Base-by-base conservation (phyloP, 2,113 vertebrate genomes). In the Saccopteryx bilineata region DNA sequence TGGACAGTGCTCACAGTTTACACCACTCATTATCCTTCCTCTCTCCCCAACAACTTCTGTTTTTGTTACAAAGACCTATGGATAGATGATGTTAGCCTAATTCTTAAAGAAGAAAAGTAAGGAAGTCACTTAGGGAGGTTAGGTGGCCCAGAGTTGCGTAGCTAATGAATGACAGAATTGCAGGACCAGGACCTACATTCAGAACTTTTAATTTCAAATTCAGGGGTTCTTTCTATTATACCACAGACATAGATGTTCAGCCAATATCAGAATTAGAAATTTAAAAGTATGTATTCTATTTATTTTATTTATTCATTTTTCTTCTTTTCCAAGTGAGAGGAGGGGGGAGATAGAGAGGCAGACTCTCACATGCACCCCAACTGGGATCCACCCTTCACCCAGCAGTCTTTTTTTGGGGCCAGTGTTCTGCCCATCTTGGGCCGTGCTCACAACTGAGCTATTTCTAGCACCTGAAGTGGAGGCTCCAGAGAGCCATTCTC, bases 81-180 rank as follows among this genome's bases (percentile, higher is more conserved):
- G 15, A 50, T 78, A 65, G 39, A 50, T 87, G 52, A 72, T 28
- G 12, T 65, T 72, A 54, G 58, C 13, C 18, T n/a, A 39, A 26
- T 84, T 93, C 24, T 93, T 80, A 46, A 33, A n/a, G 81, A 56
- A 93, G 39, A 52, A 90, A 83, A 39, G 13, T 68, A 74, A 90
- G 63, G 69, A 39, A 39, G 39, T 39, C 39, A 39, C 33, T n/a
- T 26, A 63, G 39, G 50, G 10, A 83, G 50, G 48, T 71, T 63
- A 63, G 52, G 17, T 58, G 39, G n/a, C n/a, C 14, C 33, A 50
- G 69, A 28, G 31, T n/a, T 78, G 15, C 76, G 84, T 7, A 87
- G 46, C 63, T 83, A 54, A 68, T 78, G 82, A 75, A 24, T 65
- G 56, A 46, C 58, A 56, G 58, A 88, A 80, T 63, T 24, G 7